Percentiles rank a stretch among this genome's conserved stretches.
Evolutionary conservation across 2,888 invertebrate species (phyloP).

Genomic region (Nesidiocoris tenuis): DNA sequence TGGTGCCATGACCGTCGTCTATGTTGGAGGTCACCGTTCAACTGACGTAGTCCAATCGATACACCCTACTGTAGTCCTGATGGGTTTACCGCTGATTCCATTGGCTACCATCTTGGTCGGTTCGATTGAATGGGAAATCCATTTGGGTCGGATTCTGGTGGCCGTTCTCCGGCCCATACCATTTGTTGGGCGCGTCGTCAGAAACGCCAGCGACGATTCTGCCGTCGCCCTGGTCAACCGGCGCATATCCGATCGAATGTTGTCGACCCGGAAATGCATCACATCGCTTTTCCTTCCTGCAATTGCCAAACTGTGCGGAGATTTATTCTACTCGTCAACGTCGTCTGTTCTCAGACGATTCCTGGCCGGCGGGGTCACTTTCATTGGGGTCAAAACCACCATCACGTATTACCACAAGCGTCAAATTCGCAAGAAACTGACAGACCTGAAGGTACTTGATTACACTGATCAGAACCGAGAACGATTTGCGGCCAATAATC

Average conservation of each 20-base stretch:
- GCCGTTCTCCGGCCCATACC: slow-evolving; percentile 68
- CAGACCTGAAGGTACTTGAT: slow-evolving; percentile 85
- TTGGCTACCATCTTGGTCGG: slow-evolving; percentile 88
- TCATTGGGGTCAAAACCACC: slow-evolving; percentile 90
- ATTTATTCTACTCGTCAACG: slow-evolving; percentile 79
- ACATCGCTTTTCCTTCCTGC: slow-evolving; percentile 94
- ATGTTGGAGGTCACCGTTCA: slow-evolving; percentile 89
- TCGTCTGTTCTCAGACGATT: slow-evolving; percentile 89
- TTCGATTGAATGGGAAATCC: slow-evolving; percentile 95
- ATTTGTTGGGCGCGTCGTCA: slow-evolving; percentile 67
- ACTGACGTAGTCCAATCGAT: slow-evolving; percentile 91
- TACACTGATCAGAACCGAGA: slow-evolving; percentile 58
- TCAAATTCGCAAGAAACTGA: slow-evolving; percentile 86
- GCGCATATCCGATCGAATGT: slow-evolving; percentile 32
- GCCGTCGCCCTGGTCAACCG: slow-evolving; percentile 19
- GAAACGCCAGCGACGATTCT: slow-evolving; percentile 59
- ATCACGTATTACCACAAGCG: slow-evolving; percentile 95
- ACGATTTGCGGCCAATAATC: not conserved
- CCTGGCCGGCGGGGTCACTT: slow-evolving; percentile 85
- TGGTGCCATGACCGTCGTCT: slow-evolving; percentile 93
- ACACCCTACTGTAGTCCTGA: slow-evolving; percentile 83
- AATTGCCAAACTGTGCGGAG: slow-evolving; percentile 88
- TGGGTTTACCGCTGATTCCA: slow-evolving; percentile 91
- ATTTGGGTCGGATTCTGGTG: slow-evolving; percentile 74
- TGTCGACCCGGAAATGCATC: slow-evolving; percentile 77